Conservation (phyloP, 1,140 invertebrate species). For the Heliothis virescens region DNA sequence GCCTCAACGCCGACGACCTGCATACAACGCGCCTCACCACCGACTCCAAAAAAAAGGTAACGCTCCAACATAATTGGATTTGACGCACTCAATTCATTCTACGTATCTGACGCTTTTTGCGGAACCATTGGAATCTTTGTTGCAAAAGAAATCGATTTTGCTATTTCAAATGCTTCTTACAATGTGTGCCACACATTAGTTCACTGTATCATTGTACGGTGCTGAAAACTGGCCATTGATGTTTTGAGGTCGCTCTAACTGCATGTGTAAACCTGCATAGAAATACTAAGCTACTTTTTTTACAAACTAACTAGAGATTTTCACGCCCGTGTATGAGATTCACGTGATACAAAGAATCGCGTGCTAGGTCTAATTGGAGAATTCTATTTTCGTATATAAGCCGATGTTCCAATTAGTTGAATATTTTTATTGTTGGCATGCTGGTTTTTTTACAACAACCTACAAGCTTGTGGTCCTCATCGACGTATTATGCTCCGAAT, state of each 20-base stretch:
- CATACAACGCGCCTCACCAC: conserved; percentile 96
- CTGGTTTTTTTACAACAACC: neutral
- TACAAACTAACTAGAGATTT: neutral
- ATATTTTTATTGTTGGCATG: neutral
- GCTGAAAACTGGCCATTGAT: neutral
- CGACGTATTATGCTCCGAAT: neutral
- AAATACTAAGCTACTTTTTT: neutral
- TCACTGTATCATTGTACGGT: neutral
- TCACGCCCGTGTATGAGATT: neutral
- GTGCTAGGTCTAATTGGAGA: conserved; percentile 12
- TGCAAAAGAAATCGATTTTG: conserved; percentile 19
- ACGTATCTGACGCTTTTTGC: conserved; percentile 21
- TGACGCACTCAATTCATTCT: conserved; percentile 30
- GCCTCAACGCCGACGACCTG: conserved; percentile 94
- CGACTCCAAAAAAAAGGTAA: conserved; percentile 92
- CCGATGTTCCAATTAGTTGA: conserved; percentile 11
- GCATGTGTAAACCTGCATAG: neutral
- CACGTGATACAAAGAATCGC: conserved; percentile 3
- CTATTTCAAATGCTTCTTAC: neutral
- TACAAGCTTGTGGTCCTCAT: neutral
- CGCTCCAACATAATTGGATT: conserved; percentile 38
- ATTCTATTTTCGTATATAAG: conserved; percentile 4
- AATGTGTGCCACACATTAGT: conserved; percentile 8
- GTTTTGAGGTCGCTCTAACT: neutral
- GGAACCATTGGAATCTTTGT: conserved; percentile 12